phyloP scores from a whole-genome alignment of 2,888 invertebrate genomes.

The Cephus runcator region DNA sequence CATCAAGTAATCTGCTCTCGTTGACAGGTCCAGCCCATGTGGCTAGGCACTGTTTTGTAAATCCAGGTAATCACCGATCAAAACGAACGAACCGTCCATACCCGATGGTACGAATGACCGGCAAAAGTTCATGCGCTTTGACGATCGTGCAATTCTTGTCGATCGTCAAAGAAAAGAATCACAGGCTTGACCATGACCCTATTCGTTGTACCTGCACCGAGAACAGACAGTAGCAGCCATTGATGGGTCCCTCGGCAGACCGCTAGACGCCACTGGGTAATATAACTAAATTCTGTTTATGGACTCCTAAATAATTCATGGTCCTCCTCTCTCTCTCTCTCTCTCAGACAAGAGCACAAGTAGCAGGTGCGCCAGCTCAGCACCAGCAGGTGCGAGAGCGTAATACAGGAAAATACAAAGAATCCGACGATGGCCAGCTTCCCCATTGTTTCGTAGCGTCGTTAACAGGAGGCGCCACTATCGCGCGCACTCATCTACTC shows the following conservation, averaged over 20 bases:
- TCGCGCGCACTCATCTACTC: background rate
- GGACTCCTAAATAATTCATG: conserved; percentile 46
- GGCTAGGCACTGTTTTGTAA: background rate
- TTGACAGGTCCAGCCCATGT: background rate
- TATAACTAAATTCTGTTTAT: background rate
- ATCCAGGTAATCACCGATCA: background rate
- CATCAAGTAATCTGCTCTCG: background rate
- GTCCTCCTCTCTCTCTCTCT: conserved; percentile 10
- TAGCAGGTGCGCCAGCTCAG: conserved; percentile 25
- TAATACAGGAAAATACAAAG: background rate
- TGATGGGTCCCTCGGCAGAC: background rate
- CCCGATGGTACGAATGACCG: background rate
- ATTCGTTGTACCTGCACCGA: background rate
- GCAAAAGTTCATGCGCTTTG: background rate
- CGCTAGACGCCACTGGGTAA: background rate
- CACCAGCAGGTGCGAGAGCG: background rate
- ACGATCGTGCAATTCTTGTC: background rate
- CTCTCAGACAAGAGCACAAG: conserved; percentile 8
- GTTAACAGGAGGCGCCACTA: background rate
- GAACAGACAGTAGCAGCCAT: background rate
- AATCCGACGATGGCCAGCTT: background rate
- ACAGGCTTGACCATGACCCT: background rate
- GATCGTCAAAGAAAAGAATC: background rate
- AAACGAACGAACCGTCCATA: background rate
- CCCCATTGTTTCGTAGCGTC: background rate